Percentiles rank a stretch among this genome's conserved stretches.
phyloP scores from a whole-genome alignment of 1,140 invertebrate genomes.

The Philaenus spumarius region DNA sequence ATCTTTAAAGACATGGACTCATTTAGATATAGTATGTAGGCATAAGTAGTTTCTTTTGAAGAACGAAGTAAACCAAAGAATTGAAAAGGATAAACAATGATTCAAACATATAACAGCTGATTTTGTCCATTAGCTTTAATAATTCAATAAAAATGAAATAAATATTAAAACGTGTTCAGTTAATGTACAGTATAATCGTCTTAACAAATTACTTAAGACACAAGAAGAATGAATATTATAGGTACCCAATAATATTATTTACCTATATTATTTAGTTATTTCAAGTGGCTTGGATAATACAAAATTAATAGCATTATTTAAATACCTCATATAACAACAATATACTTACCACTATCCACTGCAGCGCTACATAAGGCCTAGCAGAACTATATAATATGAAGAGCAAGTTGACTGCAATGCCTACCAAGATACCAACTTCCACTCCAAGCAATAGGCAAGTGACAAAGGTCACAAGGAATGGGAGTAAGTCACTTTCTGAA shows the following conservation, averaged over 20 bases:
- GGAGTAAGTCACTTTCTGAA: constrained; percentile 57
- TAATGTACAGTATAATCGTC: no score
- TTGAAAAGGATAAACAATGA: no score
- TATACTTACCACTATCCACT: constrained; percentile 37
- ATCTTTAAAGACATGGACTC: no score
- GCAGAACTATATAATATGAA: constrained; percentile 60
- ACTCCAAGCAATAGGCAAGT: constrained; percentile 52
- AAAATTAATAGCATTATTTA: constrained; percentile 6
- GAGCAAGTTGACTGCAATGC: constrained; percentile 55
- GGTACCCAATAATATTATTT: neutral
- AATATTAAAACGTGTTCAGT: no score
- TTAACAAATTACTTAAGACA: no score
- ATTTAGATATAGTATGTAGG: no score
- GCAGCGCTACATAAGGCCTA: constrained; percentile 48
- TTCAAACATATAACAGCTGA: no score
- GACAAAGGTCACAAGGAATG: constrained; percentile 53
- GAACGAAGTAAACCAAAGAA: no score
- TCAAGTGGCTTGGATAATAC: neutral
- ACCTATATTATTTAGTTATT: neutral
- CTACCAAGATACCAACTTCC: constrained; percentile 68
- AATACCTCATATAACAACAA: constrained; percentile 19
- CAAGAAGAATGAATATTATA: neutral
- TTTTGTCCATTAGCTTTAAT: no score
- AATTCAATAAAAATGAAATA: no score
- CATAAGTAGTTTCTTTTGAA: no score